Base-by-base conservation (phyloP, 2,888 invertebrate species). In the Tridacna gigas region DNA sequence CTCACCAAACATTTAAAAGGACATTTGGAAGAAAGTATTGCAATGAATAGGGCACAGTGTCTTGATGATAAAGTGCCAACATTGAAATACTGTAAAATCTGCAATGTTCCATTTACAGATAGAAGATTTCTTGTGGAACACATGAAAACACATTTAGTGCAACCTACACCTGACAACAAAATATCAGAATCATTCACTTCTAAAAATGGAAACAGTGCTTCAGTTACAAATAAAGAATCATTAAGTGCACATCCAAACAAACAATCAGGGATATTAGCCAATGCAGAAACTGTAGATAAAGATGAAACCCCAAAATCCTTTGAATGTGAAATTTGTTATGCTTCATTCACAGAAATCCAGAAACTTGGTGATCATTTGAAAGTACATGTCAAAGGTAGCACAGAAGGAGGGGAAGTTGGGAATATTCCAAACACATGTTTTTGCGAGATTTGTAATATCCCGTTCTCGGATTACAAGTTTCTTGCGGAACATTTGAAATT, bases 291-390 rank as follows among this genome's bases (percentile, higher is more conserved):
- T 1, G 63, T 22, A 63, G 63, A 63, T 18, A 22, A 63, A 22
- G 26, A 66, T 28, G 26, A 37, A 66, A 26, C 28, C 13, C 18
- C 11, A 15, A 26, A 26, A 1, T 13, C 18, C 2, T 37, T 28
- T 37, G 18, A 25, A 0, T 26, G 47, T 47, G 48, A 69, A 69
- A 45, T 69, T 22, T 67, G 67, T 25, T 9, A 37, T 11, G 45
- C 28, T 28, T 26, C 67, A 2, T 67, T 67, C 25, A 3, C 67
- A 22, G 67, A 67, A 13, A 67, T 20, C 28, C 37, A 26, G 26
- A 4, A 37, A 18, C 67, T 67, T 67, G 45, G 37, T 67, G 67
- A 67, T 28, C 67, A 67, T 67, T 67, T 67, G 2, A 67, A 25
- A 25, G 26, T 18, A 4, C 67, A 67, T 67, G 18, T 69, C 28